A percentile compares a stretch with the other conserved stretches of the same genome.
phyloP scores from a whole-genome alignment of 2,888 invertebrate species.

The Leucania comma region DNA sequence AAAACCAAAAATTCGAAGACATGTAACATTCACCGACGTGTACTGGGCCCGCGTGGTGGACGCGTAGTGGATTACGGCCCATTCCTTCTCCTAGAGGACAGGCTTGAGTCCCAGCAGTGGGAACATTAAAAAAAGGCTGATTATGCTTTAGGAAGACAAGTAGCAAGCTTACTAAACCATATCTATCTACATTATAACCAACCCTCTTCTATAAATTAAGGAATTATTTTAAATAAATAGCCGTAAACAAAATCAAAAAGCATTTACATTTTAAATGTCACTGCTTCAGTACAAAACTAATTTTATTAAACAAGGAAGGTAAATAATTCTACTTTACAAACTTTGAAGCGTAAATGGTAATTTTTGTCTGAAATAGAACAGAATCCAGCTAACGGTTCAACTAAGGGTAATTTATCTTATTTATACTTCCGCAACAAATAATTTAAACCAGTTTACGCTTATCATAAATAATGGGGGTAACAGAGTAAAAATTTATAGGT shows the following conservation, averaged over 20 bases:
- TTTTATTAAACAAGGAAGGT: neutral
- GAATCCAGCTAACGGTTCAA: slow-evolving; percentile 22
- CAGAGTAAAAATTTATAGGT: neutral
- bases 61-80: no score
- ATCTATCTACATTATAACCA: no score
- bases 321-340: slow-evolving; percentile 18
- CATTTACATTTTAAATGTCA: slow-evolving; percentile 30
- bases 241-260: neutral
- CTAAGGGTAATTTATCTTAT: slow-evolving; percentile 33
- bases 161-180: no score
- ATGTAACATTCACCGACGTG: no score
- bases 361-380: slow-evolving; percentile 34
- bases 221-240: neutral
- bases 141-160: no score
- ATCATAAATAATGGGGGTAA: neutral
- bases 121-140: no score
- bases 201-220: no score
- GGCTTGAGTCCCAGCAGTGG: no score
- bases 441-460: slow-evolving; percentile 21
- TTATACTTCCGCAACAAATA: slow-evolving; percentile 29
- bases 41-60: no score
- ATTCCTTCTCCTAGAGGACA: no score
- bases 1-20: no score
- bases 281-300: slow-evolving; percentile 18
- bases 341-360: slow-evolving; percentile 27